Evolutionary conservation across 2,888 invertebrate species (phyloP).

Genomic region (Branchellion lobata): DNA sequence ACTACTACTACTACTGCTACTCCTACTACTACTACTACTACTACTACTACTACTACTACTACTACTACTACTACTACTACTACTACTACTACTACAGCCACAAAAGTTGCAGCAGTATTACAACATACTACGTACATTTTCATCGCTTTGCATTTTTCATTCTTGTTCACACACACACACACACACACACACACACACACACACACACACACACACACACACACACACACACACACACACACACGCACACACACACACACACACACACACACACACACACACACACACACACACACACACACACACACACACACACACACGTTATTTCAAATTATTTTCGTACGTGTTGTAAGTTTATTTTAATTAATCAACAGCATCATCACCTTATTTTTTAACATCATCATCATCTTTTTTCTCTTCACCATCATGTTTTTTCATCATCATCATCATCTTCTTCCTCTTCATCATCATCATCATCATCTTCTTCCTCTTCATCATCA

Average conservation of each 20-base stretch:
- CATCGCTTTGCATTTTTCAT: too few species aligned
- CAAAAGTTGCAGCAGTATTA: too few species aligned
- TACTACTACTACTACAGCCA: not conserved
- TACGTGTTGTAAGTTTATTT: not conserved
- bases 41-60: conserved; percentile 14
- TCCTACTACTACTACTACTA: too few species aligned
- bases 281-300: conserved; percentile 8
- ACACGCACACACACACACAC: conserved; percentile 4
- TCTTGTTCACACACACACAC: too few species aligned
- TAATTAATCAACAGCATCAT: not conserved
- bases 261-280: conserved; percentile 31
- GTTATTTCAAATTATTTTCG: not conserved
- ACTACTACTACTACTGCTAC: not conserved
- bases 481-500: too few species aligned
- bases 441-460: too few species aligned
- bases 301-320: conserved; percentile 17
- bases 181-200: too few species aligned
- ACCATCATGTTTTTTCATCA: too few species aligned
- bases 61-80: not conserved
- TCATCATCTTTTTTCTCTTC: not conserved
- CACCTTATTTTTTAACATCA: not conserved
- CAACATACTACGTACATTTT: too few species aligned
- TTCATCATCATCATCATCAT: too few species aligned
- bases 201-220: too few species aligned
- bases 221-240: too few species aligned